Percentiles rank a stretch among this genome's conserved stretches.
These are phyloP conservation scores for Oreotrochilus melanogaster DNA, from an alignment of 2,113 vertebrate genomes.

Conservation along the genomic window DNA sequence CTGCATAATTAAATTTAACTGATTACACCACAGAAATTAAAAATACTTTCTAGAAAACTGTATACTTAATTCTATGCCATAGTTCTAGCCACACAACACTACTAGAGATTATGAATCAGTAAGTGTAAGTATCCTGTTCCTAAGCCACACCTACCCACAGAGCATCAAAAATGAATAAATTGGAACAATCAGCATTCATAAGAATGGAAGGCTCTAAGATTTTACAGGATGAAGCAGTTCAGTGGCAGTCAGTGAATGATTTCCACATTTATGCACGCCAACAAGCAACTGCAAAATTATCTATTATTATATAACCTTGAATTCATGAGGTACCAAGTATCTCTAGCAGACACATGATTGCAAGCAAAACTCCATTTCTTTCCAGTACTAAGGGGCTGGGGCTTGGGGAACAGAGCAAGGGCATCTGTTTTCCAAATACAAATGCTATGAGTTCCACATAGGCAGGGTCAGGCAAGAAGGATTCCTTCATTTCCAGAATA, in stretches of 20 bases:
- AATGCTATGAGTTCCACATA: neutral
- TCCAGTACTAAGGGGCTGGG: neutral
- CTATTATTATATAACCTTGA: neutral
- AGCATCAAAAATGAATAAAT: neutral
- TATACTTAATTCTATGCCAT: neutral
- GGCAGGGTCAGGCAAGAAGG: neutral
- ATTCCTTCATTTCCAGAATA: neutral
- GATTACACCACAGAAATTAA: neutral
- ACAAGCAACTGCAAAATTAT: neutral
- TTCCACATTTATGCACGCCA: constrained; percentile 4
- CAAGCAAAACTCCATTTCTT: neutral
- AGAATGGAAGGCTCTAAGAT: neutral
- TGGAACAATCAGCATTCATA: neutral
- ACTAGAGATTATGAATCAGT: neutral
- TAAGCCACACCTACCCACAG: neutral
- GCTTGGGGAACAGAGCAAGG: neutral
- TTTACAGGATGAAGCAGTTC: neutral
- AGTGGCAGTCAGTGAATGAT: neutral
- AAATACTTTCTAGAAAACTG: neutral
- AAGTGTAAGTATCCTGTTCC: neutral
- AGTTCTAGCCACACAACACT: neutral
- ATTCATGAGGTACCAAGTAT: neutral
- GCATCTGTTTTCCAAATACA: neutral
- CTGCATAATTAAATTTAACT: neutral
- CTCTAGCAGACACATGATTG: neutral